Conservation (phyloP, 2,888 invertebrate species). For the Brachynemurus nebulosus region DNA sequence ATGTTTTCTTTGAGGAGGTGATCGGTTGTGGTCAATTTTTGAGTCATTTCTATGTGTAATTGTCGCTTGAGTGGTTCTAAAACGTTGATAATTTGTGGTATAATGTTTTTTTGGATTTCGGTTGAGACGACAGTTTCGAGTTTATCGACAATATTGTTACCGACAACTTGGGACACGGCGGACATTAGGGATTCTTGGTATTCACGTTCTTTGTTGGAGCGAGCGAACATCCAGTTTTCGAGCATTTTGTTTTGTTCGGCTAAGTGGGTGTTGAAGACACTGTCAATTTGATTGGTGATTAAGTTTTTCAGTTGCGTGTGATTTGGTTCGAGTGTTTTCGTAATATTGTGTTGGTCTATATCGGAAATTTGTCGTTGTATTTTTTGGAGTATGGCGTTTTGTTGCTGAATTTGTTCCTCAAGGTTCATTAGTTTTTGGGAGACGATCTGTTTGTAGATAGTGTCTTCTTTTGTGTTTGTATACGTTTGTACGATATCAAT, state of each 20-base stretch:
- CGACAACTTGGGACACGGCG: slow-evolving; percentile 39
- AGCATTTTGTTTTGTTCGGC: slow-evolving; percentile 23
- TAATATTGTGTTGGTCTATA: slow-evolving; percentile 1
- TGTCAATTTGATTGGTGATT: slow-evolving; percentile 4
- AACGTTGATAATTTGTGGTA: slow-evolving; percentile 46
- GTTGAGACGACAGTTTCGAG: slow-evolving; percentile 39
- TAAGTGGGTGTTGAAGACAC: not conserved
- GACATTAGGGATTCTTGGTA: slow-evolving; percentile 36
- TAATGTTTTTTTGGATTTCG: slow-evolving; percentile 39
- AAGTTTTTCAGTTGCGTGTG: not conserved
- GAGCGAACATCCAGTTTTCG: slow-evolving; percentile 27
- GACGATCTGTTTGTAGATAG: too few species aligned
- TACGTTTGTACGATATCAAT: not conserved
- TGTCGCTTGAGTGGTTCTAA: slow-evolving; percentile 62
- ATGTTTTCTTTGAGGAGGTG: slow-evolving; percentile 65
- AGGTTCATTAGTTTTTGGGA: slow-evolving; percentile 1
- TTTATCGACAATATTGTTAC: slow-evolving; percentile 36
- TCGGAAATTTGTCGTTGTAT: slow-evolving; percentile 1
- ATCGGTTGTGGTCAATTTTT: slow-evolving; percentile 60
- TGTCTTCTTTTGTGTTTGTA: not conserved
- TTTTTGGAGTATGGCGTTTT: not conserved
- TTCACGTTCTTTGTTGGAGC: slow-evolving; percentile 35
- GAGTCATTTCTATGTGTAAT: slow-evolving; percentile 56
- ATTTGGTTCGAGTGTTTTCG: not conserved
- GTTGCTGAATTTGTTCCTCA: slow-evolving; percentile 7